Conservation (phyloP, 2,888 invertebrate species). For the Aporophyla nigra region DNA sequence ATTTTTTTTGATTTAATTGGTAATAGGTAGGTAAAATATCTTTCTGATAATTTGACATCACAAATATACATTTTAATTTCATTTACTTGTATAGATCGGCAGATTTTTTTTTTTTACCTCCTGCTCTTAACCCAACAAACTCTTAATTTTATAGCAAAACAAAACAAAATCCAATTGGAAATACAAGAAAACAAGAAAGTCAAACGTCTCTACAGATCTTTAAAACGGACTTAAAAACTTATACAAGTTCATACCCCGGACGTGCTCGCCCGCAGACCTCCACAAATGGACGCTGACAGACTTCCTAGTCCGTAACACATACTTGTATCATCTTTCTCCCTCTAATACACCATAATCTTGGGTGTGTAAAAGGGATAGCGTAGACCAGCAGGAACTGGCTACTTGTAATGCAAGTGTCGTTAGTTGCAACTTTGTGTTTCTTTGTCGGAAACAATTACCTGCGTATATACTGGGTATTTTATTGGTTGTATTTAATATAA, state of each 20-base stretch:
- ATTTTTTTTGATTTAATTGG: background rate
- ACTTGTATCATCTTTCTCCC: conserved; percentile 43
- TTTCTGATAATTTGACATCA: too few relatives aligned
- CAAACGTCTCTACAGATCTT: conserved; percentile 46
- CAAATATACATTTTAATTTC: too few relatives aligned
- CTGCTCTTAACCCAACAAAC: too few relatives aligned
- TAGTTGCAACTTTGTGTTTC: conserved; percentile 59
- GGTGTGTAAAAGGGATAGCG: conserved; percentile 32
- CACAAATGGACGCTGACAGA: conserved; percentile 76
- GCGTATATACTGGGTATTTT: background rate
- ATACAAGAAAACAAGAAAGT: conserved; percentile 35
- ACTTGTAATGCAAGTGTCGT: conserved; percentile 66
- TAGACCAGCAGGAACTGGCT: conserved; percentile 33
- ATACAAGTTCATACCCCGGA: conserved; percentile 64
- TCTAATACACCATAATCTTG: conserved; percentile 18
- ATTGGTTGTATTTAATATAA: conserved; percentile 4
- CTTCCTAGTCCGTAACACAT: conserved; percentile 68
- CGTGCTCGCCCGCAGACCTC: conserved; percentile 62
- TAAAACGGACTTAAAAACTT: conserved; percentile 57
- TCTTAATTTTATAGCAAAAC: background rate
- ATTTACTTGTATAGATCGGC: too few relatives aligned
- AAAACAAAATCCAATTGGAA: conserved; percentile 34
- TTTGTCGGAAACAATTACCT: conserved; percentile 52
- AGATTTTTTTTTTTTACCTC: too few relatives aligned
- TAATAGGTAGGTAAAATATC: too few relatives aligned